Evolutionary conservation across 2,113 vertebrate species (phyloP).

Genomic region (Phycodurus eques): DNA sequence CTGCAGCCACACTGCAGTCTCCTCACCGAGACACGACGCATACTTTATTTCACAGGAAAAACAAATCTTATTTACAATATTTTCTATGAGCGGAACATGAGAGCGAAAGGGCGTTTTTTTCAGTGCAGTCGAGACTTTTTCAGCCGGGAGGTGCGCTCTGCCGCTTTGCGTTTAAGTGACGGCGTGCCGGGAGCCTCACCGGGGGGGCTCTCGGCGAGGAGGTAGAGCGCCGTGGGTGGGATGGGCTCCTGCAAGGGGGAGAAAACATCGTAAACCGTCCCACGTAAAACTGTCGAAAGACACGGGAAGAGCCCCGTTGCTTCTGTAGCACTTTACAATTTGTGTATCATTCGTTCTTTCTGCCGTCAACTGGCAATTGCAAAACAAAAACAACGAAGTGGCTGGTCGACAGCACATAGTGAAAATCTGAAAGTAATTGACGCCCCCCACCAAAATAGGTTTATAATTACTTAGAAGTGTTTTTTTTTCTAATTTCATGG

Average conservation of each 20-base stretch:
- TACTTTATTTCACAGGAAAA: conserved; percentile 33
- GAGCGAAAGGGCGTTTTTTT: conserved; percentile 15
- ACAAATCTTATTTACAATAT: conserved; percentile 38
- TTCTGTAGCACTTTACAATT: background rate
- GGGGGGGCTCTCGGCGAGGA: conserved; percentile 67
- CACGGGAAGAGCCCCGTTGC: background rate
- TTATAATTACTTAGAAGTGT: too few relatives aligned
- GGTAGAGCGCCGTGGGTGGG: conserved; percentile 79
- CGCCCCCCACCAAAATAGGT: too few relatives aligned
- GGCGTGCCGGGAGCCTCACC: conserved; percentile 56
- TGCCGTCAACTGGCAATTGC: background rate
- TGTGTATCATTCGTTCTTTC: background rate
- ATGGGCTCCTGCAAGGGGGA: conserved; percentile 77
- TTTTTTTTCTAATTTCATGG: too few relatives aligned
- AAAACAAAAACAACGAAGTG: background rate
- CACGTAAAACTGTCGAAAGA: background rate
- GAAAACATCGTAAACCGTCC: background rate
- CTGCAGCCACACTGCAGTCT: conserved; percentile 19
- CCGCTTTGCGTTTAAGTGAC: conserved; percentile 86
- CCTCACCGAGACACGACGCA: conserved; percentile 14
- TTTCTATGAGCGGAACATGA: background rate
- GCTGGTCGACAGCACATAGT: too few relatives aligned
- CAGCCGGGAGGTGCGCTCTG: conserved; percentile 62
- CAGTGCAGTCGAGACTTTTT: conserved; percentile 80
- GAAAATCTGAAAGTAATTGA: too few relatives aligned